Evolutionary conservation across 2,797 vertebrate genomes (phyloP), one percentile per base, ranked within the genome.

Genomic region (Lagorchestes hirsutus): DNA sequence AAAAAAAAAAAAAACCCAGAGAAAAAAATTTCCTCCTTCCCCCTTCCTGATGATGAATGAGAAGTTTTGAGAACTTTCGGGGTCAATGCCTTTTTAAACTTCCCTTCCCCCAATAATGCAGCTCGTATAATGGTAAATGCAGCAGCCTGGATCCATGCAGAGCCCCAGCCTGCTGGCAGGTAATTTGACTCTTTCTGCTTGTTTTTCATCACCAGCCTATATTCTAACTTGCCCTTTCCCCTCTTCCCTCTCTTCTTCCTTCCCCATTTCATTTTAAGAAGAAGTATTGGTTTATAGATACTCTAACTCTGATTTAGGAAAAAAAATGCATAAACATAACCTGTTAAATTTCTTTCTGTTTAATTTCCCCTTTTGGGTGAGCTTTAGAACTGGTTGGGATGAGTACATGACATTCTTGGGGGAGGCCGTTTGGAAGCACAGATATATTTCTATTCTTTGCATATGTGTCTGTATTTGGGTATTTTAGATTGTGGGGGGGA

Each of bases 21-120:
- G 99, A 99, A 98, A 99, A 98, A 98, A 97, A 98, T 98, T 98
- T 98, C 98, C 98, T 99, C 98, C 99, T 99, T 97, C 98, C 99
- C 98, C 98, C 98, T 98, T 99, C 99, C 98, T 4, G 99, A 98
- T 99, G 99, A 57, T 98, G 98, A 99, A 97, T 99, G 98, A 98
- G 98, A 98, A 97, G 98, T 99, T 98, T 98, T 99, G 98, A 98
- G 98, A 99, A 98, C 98, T 98, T 99, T 98, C 94, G 98, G 97
- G 97, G 97, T 98, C 98, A 97, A 97, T 98, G 97, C 98, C 98
- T 98, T 98, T 98, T 98, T 99, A 99, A 98, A 99, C 98, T 98
- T 98, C 97, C 97, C 98, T 98, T 98, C 98, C 98, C 98, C 98
- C 98, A 98, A 98, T 99, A 99, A 98, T 97, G 98, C 98, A 98